Conservation (phyloP, 2,888 invertebrate species). For the Luperina testacea region DNA sequence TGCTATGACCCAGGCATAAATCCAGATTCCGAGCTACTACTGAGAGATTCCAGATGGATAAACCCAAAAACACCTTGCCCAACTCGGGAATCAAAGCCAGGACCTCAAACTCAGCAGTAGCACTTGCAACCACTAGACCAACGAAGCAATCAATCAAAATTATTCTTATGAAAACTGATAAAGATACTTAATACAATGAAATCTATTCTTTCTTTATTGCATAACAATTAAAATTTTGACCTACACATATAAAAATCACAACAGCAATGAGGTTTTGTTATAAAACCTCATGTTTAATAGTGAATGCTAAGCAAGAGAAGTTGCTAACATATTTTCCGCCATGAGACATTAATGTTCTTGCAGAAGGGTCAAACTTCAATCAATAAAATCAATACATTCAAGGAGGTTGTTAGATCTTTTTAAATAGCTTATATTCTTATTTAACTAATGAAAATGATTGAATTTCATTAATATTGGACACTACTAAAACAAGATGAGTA, state of each 20-base stretch:
- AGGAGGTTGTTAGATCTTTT: background rate
- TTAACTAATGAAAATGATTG: background rate
- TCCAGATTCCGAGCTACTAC: background rate
- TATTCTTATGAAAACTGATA: background rate
- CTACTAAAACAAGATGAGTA: background rate
- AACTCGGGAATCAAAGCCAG: background rate
- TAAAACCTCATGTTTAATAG: background rate
- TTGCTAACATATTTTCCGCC: background rate
- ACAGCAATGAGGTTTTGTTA: too few species aligned
- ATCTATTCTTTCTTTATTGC: slow-evolving; percentile 3
- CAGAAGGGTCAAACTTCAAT: slow-evolving; percentile 4
- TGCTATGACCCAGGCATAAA: background rate
- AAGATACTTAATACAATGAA: background rate
- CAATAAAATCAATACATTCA: slow-evolving; percentile 14
- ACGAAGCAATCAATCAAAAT: background rate
- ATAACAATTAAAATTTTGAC: background rate
- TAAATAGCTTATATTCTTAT: background rate
- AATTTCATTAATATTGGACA: background rate
- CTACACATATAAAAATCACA: background rate
- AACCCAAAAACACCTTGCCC: background rate
- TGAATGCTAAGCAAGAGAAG: background rate
- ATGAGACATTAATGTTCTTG: background rate
- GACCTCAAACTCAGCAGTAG: background rate
- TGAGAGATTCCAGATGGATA: background rate
- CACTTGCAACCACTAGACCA: background rate